These are phyloP conservation scores for Buceros bicornis DNA, from an alignment of 2,797 vertebrate genomes.

Conservation along the genomic window DNA sequence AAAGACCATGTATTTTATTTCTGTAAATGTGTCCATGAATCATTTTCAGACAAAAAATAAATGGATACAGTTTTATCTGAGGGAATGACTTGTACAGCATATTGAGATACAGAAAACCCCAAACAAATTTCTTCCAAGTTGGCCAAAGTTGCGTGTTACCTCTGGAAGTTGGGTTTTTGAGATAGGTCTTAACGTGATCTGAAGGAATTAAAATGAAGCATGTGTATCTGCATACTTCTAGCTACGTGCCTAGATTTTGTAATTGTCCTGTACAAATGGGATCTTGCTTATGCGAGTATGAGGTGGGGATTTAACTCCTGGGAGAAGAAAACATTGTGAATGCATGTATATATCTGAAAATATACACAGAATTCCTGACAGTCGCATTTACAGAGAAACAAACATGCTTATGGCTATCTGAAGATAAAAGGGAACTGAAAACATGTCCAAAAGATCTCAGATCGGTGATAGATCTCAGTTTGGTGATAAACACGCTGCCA, in stretches of 20 bases:
- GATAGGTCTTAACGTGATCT: neutral
- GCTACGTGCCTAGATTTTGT: neutral
- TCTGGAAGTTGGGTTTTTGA: neutral
- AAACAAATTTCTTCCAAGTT: neutral
- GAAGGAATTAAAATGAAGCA: neutral
- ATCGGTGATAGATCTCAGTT: neutral
- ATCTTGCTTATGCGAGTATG: neutral
- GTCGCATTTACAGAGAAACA: neutral
- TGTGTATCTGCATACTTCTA: neutral
- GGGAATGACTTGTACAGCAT: neutral
- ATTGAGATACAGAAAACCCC: neutral
- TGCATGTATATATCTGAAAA: neutral
- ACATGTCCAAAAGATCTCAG: neutral
- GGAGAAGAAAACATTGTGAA: neutral
- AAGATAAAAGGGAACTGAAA: neutral
- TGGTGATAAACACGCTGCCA: neutral
- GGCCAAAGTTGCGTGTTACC: neutral
- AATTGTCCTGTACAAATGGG: neutral
- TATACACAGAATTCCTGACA: neutral
- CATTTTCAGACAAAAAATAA: neutral
- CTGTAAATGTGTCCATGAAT: neutral
- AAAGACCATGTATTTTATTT: neutral
- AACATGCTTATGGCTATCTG: rapidly evolving
- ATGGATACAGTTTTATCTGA: neutral
- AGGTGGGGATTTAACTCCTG: neutral